Percentiles rank a stretch among this genome's conserved stretches.
These are phyloP conservation scores for Drosophila barbarae DNA, from an alignment of 2,888 invertebrate species.

Conservation along the genomic window DNA sequence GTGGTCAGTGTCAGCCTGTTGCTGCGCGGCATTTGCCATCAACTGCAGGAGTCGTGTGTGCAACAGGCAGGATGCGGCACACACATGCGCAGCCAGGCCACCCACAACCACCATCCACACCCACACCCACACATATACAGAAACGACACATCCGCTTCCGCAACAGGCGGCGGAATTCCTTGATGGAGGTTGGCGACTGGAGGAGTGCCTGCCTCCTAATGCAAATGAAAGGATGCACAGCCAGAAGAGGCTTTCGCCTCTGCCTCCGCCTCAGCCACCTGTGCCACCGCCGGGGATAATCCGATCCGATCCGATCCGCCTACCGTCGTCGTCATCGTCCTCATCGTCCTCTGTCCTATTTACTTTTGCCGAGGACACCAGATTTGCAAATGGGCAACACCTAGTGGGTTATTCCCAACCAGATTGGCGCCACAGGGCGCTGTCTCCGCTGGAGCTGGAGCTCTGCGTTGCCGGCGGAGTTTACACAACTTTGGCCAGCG, in stretches of 20 bases:
- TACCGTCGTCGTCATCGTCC: neutral
- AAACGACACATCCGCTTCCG: constrained; percentile 61
- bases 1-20: constrained; percentile 56
- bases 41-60: constrained; percentile 54
- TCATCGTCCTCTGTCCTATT: constrained; percentile 8
- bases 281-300: constrained; percentile 11
- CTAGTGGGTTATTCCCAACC: constrained; percentile 1
- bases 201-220: constrained; percentile 10
- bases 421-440: constrained; percentile 19
- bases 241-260: neutral
- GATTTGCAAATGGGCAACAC: constrained; percentile 8
- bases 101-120: neutral
- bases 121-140: constrained; percentile 9
- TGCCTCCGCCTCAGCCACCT: neutral
- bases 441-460: constrained; percentile 7
- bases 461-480: constrained; percentile 6
- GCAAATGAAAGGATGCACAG: constrained; percentile 31
- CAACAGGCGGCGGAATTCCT: constrained; percentile 55
- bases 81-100: constrained; percentile 15
- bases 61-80: constrained; percentile 71
- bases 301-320: constrained; percentile 2
- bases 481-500: constrained; percentile 31
- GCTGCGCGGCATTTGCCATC: constrained; percentile 26
- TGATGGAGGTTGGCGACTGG: constrained; percentile 7
- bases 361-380: constrained; percentile 14